Base-by-base conservation (phyloP, 2,888 invertebrate species). In the Imbricaverruca yamaguchii region DNA sequence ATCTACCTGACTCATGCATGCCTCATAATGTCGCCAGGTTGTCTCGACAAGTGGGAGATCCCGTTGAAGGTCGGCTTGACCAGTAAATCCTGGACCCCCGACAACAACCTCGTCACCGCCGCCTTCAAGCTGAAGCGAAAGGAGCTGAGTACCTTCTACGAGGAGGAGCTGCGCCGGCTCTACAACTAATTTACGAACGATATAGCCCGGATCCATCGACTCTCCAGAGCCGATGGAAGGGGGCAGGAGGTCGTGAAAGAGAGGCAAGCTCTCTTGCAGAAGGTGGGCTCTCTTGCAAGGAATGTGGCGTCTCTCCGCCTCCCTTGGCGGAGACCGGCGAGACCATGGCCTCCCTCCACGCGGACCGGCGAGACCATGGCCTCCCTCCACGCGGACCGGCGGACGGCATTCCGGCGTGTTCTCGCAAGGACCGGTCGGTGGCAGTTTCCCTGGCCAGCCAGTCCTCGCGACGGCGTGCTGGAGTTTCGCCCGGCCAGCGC, bases 71-170 rank as follows among this genome's bases (percentile, higher is more conserved):
- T 97, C 81, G 94, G 93, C 87, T 89, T 98, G 21, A 81, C 82
- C 13, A 91, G 92, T 80, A 98, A 98, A 86, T 93, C 94, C 83
- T 99, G 98, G 98, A 95, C 97, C 0, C 97, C 98, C 0, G 98
- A 98, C 87, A 94, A 94, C 91, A 98, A 97, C 82, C 91, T 98
- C 80, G 96, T 98, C 15, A 99, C 98, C 61, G 98, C 98, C 84
- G 98, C 98, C 81, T 96, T 98, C 89, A 99, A 99, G 89, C 90
- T 98, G 87, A 98, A 97, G 89, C 91, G 98, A 86, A 97, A 96
- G 91, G 95, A 95, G 88, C 97, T 98, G 85, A 95, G 97, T 89
- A 94, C 95, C 84, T 91, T 93, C 85, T 98, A 97, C 90, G 93
- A 95, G 88, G 92, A 93, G 85, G 95, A 96, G 89, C 95, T 98